Percentiles rank a stretch among this genome's conserved stretches.
Conservation (phyloP, 2,797 vertebrate genomes). For the Ibycter americanus region DNA sequence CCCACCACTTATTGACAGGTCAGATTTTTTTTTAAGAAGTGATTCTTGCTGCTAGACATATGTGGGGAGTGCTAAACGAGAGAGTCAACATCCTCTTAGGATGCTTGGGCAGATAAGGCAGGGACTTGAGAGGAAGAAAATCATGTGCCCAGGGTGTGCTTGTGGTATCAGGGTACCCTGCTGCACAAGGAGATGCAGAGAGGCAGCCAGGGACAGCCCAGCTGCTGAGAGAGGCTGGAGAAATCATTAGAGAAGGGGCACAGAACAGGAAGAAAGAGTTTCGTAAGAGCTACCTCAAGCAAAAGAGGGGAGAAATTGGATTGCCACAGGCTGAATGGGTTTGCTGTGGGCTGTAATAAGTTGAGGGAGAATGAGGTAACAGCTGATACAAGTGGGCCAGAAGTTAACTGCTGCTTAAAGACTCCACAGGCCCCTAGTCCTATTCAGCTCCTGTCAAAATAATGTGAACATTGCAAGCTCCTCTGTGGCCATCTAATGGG, state of each 20-base stretch:
- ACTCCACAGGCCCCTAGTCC: not conserved
- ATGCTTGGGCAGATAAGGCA: not conserved
- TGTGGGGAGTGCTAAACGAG: rapidly evolving
- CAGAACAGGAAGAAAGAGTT: not conserved
- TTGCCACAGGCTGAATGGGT: not conserved
- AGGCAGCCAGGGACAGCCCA: not conserved
- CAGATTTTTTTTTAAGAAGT: not conserved
- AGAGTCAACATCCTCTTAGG: not conserved
- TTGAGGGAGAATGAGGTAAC: not conserved
- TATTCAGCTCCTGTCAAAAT: not conserved
- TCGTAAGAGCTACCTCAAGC: not conserved
- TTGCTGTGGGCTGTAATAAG: not conserved
- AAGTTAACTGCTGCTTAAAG: not conserved
- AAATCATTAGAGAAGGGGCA: not conserved
- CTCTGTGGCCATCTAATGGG: not conserved
- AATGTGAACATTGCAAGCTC: not conserved
- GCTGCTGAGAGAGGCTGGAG: not conserved
- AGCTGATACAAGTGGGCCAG: not conserved
- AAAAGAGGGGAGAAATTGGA: not conserved
- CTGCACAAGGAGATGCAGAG: too few relatives aligned
- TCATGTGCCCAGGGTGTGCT: not conserved
- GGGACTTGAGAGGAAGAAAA: not conserved
- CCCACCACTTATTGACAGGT: not conserved
- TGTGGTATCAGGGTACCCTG: not conserved
- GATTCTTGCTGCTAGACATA: not conserved